These are phyloP conservation scores for Dioctria rufipes DNA, from an alignment of 2,888 invertebrate genomes.

Conservation along the genomic window DNA sequence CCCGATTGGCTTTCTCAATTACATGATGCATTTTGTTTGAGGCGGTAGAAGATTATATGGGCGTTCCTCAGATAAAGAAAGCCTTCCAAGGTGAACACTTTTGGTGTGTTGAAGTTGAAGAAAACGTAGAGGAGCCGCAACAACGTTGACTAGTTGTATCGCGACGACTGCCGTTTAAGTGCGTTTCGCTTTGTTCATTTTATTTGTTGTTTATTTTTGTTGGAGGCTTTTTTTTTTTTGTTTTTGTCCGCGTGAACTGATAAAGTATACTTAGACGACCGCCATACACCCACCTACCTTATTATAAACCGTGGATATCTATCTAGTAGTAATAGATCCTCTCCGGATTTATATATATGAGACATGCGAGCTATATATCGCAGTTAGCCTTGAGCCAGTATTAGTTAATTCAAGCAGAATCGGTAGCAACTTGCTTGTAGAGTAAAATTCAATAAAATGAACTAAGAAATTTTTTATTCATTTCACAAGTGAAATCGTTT, in stretches of 20 bases:
- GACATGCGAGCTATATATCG: background rate
- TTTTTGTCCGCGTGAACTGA: constrained; percentile 12
- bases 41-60: constrained; percentile 26
- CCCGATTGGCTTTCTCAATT: constrained; percentile 35
- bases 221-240: background rate
- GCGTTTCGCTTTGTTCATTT: constrained; percentile 48
- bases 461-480: background rate
- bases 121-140: background rate
- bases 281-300: background rate
- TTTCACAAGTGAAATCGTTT: constrained; percentile 20
- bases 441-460: background rate
- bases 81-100: constrained; percentile 24
- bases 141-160: constrained; percentile 27
- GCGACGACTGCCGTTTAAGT: constrained; percentile 38
- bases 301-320: constrained; percentile 12
- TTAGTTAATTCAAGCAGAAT: constrained; percentile 28
- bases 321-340: constrained; percentile 33
- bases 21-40: constrained; percentile 33
- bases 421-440: constrained; percentile 41
- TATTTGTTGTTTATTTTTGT: constrained; percentile 42
- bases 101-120: background rate
- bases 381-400: constrained; percentile 23
- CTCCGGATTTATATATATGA: constrained; percentile 5
- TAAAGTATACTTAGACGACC: too few relatives aligned
- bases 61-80: constrained; percentile 32